These are phyloP conservation scores for Hypocryptadius cinnamomeus DNA, from an alignment of 2,113 vertebrate genomes.

Conservation along the genomic window DNA sequence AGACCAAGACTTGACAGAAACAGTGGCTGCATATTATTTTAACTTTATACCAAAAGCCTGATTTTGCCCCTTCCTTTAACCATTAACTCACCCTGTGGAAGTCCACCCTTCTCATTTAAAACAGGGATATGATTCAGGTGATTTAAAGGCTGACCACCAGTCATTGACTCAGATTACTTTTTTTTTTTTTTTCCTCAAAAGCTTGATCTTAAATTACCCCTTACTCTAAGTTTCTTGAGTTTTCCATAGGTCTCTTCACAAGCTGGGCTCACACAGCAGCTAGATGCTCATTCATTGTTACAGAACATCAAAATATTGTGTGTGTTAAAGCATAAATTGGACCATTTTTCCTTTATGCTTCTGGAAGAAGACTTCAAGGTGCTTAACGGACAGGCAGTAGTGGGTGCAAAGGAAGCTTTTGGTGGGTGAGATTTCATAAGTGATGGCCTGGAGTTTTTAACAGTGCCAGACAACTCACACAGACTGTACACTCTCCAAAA, in stretches of 20 bases:
- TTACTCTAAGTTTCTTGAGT: background rate
- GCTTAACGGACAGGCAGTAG: background rate
- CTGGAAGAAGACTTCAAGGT: background rate
- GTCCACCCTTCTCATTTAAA: background rate
- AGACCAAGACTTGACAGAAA: background rate
- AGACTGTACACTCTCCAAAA: background rate
- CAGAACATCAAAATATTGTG: background rate
- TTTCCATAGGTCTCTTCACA: background rate
- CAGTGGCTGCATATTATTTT: background rate
- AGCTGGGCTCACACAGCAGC: background rate
- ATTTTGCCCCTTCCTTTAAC: background rate
- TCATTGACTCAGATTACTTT: background rate
- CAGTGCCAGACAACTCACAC: background rate
- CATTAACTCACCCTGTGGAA: background rate
- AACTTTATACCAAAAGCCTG: background rate
- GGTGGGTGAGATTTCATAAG: background rate
- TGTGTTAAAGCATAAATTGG: background rate
- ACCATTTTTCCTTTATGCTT: background rate
- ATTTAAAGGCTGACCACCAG: background rate
- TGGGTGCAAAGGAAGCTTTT: background rate
- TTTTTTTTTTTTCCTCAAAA: background rate
- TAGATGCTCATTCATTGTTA: background rate
- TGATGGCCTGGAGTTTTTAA: background rate
- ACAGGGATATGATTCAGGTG: background rate
- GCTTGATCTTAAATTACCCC: background rate